Base-by-base conservation (phyloP, 2,888 invertebrate genomes). In the Tetanocera ferruginea region DNA sequence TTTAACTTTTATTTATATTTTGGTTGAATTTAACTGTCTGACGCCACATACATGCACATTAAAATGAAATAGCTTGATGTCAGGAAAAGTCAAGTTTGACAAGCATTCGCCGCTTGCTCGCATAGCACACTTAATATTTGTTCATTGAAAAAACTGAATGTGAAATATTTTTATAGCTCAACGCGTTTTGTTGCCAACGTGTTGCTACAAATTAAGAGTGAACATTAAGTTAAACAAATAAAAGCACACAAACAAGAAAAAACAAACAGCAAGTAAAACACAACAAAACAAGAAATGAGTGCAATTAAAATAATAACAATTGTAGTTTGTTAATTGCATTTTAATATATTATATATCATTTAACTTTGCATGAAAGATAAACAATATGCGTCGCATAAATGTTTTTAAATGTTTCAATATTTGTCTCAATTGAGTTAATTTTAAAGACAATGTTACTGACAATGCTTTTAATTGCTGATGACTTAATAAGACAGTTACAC, bases 341-440 rank as follows among this genome's bases (percentile, higher is more conserved):
- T 69, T 69, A 69, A 69, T 69, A 64, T 19, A 66, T 67, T 67
- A 43, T 43, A 67, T 69, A 51, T 69, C 9, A 28, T 51, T 69
- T 51, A 69, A 51, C 69, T 51, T 34, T 49, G 34, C 34, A 55
- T 43, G 43, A 14, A 11, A 43, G 37, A 43, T 2, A 43, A 43
- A 43, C 43, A 11, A 43, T 3, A 43, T 43, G 14, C 11, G 11
- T 43, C 37, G 37, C 9, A 11, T 43, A 43, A 43, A 43, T 43
- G 43, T 11, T 43, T 43, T 11, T 11, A 43, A 43, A 31, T 31
- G 31, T 31, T 31, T 31, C 3, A 3, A 31, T 4, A 43, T 43
- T 43, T 43, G 11, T 11, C 43, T 43, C 43, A 11, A 11, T 43
- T 43, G 43, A 43, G 43, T 43, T 11, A 14, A 43, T 43, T 43